Percentiles rank a stretch among this genome's conserved stretches.
Conservation (phyloP, 2,888 invertebrate genomes). For the Melitaea athalia region DNA sequence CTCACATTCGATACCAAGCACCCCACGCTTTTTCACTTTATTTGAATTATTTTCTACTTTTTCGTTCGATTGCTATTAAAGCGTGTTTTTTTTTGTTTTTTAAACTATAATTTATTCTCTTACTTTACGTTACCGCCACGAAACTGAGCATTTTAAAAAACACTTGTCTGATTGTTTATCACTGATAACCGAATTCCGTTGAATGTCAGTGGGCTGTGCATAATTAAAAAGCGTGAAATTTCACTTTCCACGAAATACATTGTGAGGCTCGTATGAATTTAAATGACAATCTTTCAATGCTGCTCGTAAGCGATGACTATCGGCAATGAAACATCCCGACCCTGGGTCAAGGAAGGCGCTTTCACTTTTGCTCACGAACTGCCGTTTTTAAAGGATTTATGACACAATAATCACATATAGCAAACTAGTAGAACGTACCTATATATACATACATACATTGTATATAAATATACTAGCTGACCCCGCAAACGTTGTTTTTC, state of each 20-base stretch:
- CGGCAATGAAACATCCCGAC: slow-evolving; percentile 9
- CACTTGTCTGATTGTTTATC: not conserved
- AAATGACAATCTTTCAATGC: slow-evolving; percentile 8
- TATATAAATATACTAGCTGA: no score
- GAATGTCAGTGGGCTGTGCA: slow-evolving; percentile 20
- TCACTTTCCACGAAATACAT: slow-evolving; percentile 33
- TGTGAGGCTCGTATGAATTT: slow-evolving; percentile 17
- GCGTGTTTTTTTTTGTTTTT: no score
- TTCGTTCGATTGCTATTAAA: no score
- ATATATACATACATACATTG: no score
- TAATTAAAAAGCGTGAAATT: slow-evolving; percentile 33
- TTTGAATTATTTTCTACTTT: no score
- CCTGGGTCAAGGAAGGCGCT: slow-evolving; percentile 15
- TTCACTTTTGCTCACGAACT: slow-evolving; percentile 14
- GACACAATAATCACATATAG: not conserved
- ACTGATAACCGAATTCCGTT: not conserved
- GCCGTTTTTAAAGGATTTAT: slow-evolving; percentile 9
- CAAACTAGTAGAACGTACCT: not conserved
- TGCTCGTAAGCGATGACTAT: slow-evolving; percentile 8
- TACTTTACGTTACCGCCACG: no score
- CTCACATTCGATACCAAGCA: no score
- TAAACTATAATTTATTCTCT: no score
- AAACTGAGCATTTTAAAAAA: no score
- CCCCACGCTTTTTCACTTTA: no score
- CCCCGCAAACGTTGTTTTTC: no score